A percentile compares a stretch with the other conserved stretches of the same genome.
Conservation (phyloP, 2,888 invertebrate species). For the Apodemia mormo region DNA sequence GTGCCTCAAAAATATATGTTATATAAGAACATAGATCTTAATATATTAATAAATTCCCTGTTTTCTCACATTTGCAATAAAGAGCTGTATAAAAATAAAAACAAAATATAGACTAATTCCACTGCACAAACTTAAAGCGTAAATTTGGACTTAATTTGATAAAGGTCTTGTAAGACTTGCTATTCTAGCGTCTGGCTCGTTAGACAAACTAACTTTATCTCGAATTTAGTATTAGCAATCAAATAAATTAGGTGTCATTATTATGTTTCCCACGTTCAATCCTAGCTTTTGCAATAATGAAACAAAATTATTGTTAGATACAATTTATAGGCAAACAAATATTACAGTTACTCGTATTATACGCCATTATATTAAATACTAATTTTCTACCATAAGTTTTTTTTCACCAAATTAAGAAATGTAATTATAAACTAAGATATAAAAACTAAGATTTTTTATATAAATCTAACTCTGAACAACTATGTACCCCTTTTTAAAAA, state of each 20-base stretch:
- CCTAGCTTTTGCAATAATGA: not conserved
- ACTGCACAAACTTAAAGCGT: not conserved
- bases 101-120: no score
- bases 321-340: not conserved
- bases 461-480: no score
- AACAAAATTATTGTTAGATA: not conserved
- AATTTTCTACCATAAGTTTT: no score
- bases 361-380: not conserved
- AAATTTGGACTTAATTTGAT: not conserved
- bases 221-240: not conserved
- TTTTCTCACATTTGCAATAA: no score
- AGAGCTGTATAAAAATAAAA: no score
- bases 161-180: not conserved
- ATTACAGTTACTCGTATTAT: not conserved
- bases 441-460: no score
- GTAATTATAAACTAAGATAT: no score
- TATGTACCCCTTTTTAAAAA: no score
- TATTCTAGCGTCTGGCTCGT: constrained; percentile 7
- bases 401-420: no score
- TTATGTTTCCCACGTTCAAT: not conserved
- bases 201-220: not conserved
- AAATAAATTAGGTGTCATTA: not conserved
- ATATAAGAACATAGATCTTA: no score
- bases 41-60: no score
- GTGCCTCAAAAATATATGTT: no score